Conservation (phyloP, 2,888 invertebrate genomes). For the Entomobrya proxima region DNA sequence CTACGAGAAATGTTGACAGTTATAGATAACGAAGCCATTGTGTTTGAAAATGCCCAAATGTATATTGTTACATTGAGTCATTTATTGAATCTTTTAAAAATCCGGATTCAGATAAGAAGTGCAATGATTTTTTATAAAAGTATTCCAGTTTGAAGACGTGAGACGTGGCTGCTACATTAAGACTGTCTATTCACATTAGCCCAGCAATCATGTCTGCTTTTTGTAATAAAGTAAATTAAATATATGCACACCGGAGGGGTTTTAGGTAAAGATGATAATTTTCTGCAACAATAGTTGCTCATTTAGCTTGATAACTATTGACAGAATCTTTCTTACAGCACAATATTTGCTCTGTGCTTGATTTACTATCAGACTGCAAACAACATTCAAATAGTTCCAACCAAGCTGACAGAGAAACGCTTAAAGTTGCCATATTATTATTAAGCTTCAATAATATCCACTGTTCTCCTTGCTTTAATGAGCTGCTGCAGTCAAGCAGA, state of each 20-base stretch:
- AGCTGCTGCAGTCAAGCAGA: slow-evolving; percentile 15
- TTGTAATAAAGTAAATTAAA: too few species aligned
- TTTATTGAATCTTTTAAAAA: neutral
- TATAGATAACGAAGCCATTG: slow-evolving; percentile 4
- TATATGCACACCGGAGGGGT: neutral
- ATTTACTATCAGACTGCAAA: neutral
- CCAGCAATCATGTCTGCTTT: too few species aligned
- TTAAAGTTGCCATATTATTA: slow-evolving; percentile 4
- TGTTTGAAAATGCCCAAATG: neutral
- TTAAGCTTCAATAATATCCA: neutral
- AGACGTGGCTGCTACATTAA: too few species aligned
- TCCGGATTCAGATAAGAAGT: too few species aligned
- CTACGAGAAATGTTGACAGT: neutral
- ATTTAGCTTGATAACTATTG: neutral
- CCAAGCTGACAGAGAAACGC: neutral
- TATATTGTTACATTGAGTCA: neutral
- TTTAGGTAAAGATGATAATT: neutral
- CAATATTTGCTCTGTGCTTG: neutral
- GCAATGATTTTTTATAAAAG: too few species aligned
- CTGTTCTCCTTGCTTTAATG: neutral
- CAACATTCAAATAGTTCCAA: neutral
- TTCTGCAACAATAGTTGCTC: slow-evolving; percentile 15
- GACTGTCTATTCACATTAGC: too few species aligned
- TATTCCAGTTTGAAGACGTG: too few species aligned
- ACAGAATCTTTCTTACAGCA: neutral